Conservation (phyloP, 2,888 invertebrate species). For the Sphecodes monilicornis region DNA sequence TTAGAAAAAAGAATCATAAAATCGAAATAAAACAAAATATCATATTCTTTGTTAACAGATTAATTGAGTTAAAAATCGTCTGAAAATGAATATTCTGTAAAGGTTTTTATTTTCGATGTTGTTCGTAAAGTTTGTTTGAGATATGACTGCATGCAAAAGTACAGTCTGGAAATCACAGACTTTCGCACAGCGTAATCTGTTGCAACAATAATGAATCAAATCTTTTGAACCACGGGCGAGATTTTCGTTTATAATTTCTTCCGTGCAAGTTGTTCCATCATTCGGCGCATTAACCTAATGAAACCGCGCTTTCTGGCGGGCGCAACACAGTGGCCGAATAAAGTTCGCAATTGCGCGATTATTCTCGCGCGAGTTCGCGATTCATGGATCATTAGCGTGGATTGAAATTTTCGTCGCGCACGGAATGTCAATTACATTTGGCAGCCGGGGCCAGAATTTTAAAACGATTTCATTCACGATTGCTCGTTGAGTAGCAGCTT, state of each 20-base stretch:
- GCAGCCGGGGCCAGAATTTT: neutral
- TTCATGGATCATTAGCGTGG: conserved; percentile 23
- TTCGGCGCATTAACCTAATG: conserved; percentile 36
- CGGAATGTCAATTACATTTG: conserved; percentile 20
- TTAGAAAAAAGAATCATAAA: too few relatives aligned
- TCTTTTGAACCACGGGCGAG: neutral
- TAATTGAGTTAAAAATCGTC: too few relatives aligned
- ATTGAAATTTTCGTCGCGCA: conserved; percentile 27
- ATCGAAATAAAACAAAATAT: too few relatives aligned
- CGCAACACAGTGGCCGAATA: neutral
- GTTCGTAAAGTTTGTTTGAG: too few relatives aligned
- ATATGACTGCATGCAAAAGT: too few relatives aligned
- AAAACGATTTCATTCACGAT: conserved; percentile 7
- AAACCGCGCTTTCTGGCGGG: conserved; percentile 4
- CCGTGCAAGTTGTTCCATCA: conserved; percentile 39
- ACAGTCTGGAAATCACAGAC: too few relatives aligned
- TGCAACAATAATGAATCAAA: too few relatives aligned
- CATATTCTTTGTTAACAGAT: too few relatives aligned
- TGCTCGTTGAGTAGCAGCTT: neutral
- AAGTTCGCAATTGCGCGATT: neutral
- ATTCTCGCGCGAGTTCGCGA: too few relatives aligned
- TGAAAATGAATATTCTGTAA: too few relatives aligned
- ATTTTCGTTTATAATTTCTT: conserved; percentile 19
- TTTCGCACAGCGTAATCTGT: too few relatives aligned
- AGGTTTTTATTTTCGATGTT: too few relatives aligned